Conservation (phyloP, 2,888 invertebrate species). For the Heliconius charithonia region DNA sequence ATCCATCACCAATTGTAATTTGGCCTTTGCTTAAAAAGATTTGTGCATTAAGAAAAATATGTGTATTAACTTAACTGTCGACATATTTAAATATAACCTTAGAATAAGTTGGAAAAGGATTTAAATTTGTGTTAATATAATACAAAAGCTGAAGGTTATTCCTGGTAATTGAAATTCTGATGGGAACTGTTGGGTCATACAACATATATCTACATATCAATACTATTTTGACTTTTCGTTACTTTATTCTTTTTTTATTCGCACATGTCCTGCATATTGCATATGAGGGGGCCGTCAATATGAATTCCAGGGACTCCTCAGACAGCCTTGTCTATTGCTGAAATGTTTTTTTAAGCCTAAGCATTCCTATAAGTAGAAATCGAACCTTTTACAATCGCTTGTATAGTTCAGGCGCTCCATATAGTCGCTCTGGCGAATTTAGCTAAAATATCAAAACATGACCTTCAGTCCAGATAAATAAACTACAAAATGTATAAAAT, state of each 20-base stretch:
- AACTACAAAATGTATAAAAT: background rate
- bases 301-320: background rate
- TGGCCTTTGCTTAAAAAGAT: slow-evolving; percentile 1
- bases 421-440: background rate
- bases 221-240: slow-evolving; percentile 14
- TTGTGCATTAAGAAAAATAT: background rate
- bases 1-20: background rate
- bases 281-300: background rate
- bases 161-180: slow-evolving; percentile 52
- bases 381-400: background rate
- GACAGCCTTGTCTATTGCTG: background rate
- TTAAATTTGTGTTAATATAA: slow-evolving; percentile 50
- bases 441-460: background rate
- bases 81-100: slow-evolving; percentile 46
- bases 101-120: slow-evolving; percentile 45
- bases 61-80: slow-evolving; percentile 24
- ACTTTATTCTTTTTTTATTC: background rate
- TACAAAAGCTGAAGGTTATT: slow-evolving; percentile 52
- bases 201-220: slow-evolving; percentile 38
- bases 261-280: background rate
- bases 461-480: background rate
- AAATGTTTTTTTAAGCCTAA: background rate
- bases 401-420: too few species aligned
- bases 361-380: background rate
- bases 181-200: slow-evolving; percentile 49